phyloP scores from a whole-genome alignment of 2,113 vertebrate species.

The Todiramphus saurophagus region DNA sequence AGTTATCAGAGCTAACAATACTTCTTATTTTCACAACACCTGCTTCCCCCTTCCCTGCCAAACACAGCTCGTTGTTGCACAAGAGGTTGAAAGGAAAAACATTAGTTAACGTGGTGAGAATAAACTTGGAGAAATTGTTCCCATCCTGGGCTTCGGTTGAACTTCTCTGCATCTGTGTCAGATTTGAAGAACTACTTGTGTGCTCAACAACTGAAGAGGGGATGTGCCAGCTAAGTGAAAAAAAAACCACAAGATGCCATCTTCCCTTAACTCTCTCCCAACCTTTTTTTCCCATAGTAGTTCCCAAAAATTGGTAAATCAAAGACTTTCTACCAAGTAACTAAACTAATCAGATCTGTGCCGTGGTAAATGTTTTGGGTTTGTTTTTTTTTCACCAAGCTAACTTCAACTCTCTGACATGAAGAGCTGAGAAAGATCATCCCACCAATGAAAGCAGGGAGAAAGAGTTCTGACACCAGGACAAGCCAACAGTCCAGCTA shows the following conservation, averaged over 20 bases:
- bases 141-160: background rate
- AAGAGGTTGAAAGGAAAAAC: background rate
- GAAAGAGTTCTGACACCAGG: background rate
- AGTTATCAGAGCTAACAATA: background rate
- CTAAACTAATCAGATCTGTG: background rate
- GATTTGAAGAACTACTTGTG: background rate
- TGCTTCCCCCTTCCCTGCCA: background rate
- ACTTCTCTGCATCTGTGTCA: background rate
- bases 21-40: background rate
- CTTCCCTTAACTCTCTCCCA: background rate
- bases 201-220: background rate
- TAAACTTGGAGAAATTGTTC: background rate
- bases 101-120: background rate
- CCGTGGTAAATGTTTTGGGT: background rate
- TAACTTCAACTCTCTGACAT: background rate
- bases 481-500: background rate
- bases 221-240: background rate
- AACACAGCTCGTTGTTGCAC: background rate
- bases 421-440: background rate
- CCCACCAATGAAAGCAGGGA: background rate
- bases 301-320: background rate
- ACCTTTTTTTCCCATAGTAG: background rate
- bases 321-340: background rate
- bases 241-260: background rate
- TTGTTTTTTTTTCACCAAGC: background rate